These are phyloP conservation scores for Glyptemys insculpta DNA, from an alignment of 2,797 vertebrate genomes.

Conservation along the genomic window DNA sequence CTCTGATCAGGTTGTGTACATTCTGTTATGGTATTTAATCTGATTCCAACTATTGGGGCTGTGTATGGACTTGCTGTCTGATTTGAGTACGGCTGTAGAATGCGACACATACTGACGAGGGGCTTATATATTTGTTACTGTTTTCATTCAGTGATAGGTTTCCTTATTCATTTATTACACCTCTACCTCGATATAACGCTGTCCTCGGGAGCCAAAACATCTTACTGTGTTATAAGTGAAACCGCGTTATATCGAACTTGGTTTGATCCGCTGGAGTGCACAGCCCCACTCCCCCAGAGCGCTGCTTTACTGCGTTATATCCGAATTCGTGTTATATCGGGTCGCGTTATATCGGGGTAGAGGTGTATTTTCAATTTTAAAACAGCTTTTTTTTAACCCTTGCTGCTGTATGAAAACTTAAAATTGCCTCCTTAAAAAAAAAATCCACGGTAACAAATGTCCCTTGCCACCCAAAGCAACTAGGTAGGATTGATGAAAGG, in stretches of 20 bases:
- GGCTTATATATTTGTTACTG: not conserved
- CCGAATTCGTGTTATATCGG: too few species aligned
- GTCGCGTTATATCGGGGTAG: too few species aligned
- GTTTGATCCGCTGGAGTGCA: too few species aligned
- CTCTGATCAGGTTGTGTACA: not conserved
- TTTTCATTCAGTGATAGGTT: conserved; percentile 27
- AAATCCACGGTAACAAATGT: not conserved
- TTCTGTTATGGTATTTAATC: not conserved
- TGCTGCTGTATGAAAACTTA: not conserved
- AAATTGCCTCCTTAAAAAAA: not conserved
- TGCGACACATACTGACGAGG: not conserved
- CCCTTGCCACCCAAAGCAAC: too few species aligned
- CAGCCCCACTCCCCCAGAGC: too few species aligned
- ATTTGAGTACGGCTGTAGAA: not conserved
- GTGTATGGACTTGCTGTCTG: not conserved
- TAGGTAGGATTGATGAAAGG: not conserved
- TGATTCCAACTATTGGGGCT: not conserved
- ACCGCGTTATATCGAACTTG: too few species aligned
- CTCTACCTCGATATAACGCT: too few species aligned
- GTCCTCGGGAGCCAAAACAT: too few species aligned
- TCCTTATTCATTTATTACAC: conserved; percentile 28
- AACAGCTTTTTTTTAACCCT: not conserved
- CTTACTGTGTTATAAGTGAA: too few species aligned
- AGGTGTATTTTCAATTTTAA: conserved; percentile 32
- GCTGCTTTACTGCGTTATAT: too few species aligned